Percentiles rank a stretch among this genome's conserved stretches.
phyloP scores from a whole-genome alignment of 2,797 vertebrate genomes.

The Chaetophractus vellerosus region DNA sequence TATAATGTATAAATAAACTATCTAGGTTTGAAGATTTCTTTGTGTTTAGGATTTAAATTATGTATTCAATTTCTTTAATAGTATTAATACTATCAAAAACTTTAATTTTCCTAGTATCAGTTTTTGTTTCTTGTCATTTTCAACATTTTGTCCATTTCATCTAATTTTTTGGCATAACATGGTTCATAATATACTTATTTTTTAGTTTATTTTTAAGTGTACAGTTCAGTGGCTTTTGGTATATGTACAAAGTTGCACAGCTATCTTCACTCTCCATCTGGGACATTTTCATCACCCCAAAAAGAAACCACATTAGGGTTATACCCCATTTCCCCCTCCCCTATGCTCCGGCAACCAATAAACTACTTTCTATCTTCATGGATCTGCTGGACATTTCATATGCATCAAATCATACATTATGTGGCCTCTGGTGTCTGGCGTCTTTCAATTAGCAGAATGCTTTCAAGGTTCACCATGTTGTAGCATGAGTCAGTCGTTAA shows the following conservation, averaged over 20 bases:
- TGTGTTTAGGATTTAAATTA: constrained; percentile 43
- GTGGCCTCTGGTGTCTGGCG: not conserved
- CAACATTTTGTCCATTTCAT: not conserved
- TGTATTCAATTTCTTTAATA: not conserved
- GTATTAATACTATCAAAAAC: not conserved
- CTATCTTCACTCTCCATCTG: not conserved
- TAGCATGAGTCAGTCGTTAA: not conserved
- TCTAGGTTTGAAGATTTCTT: not conserved
- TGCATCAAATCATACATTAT: not conserved
- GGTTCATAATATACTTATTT: not conserved
- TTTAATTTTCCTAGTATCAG: not conserved
- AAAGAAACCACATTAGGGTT: not conserved
- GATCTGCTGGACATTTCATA: not conserved
- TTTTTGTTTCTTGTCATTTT: not conserved
- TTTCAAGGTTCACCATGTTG: not conserved
- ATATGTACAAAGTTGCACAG: not conserved
- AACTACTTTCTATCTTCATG: not conserved
- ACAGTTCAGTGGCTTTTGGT: not conserved
- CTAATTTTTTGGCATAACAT: not conserved
- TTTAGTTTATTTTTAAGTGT: constrained; percentile 22
- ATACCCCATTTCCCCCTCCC: not conserved
- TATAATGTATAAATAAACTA: not conserved
- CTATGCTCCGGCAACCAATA: not conserved
- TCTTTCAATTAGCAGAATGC: not conserved
- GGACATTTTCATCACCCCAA: not conserved